Conservation (phyloP, 2,888 invertebrate genomes). For the Gymnoscelis rufifasciata region DNA sequence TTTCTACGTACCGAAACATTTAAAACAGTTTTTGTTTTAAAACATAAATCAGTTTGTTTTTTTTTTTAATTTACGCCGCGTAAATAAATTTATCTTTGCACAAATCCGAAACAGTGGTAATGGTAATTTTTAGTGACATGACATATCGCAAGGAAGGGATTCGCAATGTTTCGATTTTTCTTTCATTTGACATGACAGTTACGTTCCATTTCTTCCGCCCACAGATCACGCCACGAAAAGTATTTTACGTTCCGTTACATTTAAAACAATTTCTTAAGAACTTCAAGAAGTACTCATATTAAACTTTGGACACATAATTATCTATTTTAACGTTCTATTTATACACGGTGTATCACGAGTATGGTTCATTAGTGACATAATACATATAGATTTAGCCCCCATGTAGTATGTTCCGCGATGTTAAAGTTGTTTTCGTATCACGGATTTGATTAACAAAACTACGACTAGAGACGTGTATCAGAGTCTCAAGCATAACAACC, state of each 20-base stretch:
- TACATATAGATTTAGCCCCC: too few species aligned
- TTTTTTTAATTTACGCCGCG: slow-evolving; percentile 23
- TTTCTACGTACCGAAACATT: slow-evolving; percentile 50
- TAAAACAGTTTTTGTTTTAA: slow-evolving; percentile 28
- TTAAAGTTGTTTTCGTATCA: too few species aligned
- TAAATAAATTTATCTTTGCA: slow-evolving; percentile 26
- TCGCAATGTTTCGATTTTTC: slow-evolving; percentile 30
- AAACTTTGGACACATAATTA: too few species aligned
- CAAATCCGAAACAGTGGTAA: slow-evolving; percentile 17
- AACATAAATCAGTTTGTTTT: slow-evolving; percentile 32
- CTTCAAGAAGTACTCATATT: too few species aligned
- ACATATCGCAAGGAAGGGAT: slow-evolving; percentile 26
- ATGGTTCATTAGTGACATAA: too few species aligned
- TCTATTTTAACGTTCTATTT: too few species aligned
- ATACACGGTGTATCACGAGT: too few species aligned
- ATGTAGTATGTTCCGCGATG: too few species aligned
- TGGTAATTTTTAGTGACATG: slow-evolving; percentile 16
- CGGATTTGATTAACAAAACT: too few species aligned
- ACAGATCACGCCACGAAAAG: neutral
- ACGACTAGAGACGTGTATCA: too few species aligned
- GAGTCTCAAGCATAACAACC: too few species aligned
- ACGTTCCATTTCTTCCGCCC: slow-evolving; percentile 34
- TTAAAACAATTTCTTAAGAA: too few species aligned
- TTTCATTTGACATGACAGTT: slow-evolving; percentile 29
- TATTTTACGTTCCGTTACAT: neutral